phyloP scores from a whole-genome alignment of 2,888 invertebrate species.

The Argyra leucocephala region DNA sequence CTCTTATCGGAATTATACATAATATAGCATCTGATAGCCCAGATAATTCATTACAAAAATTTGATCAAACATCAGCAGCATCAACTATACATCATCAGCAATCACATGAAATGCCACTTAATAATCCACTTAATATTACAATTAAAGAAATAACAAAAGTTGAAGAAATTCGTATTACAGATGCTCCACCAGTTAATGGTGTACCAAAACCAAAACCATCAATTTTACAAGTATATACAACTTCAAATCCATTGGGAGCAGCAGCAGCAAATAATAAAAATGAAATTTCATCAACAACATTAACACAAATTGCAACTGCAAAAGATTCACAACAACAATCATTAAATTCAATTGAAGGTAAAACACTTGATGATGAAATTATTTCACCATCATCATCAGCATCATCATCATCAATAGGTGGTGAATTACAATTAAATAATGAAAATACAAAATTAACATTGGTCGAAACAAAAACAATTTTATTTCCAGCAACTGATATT shows the following conservation, averaged over 20 bases:
- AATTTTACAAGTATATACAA: neutral
- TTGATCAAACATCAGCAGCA: constrained; percentile 19
- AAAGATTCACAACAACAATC: neutral
- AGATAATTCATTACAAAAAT: constrained; percentile 8
- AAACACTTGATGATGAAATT: neutral
- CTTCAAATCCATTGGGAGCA: neutral
- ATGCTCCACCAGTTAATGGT: constrained; percentile 26
- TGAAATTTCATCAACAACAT: neutral
- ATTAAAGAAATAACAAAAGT: constrained; percentile 43
- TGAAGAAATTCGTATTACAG: constrained; percentile 40
- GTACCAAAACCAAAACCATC: constrained; percentile 17
- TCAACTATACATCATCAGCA: constrained; percentile 18
- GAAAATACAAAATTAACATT: constrained; percentile 1
- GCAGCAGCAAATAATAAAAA: neutral
- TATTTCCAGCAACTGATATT: neutral
- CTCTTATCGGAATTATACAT: neutral
- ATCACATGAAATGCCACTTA: constrained; percentile 21
- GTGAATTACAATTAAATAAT: neutral
- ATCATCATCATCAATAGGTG: neutral
- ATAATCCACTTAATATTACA: constrained; percentile 38
- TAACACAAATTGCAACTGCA: neutral
- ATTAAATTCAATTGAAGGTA: constrained; percentile 3
- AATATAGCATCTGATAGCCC: constrained; percentile 8
- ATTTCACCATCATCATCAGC: neutral
- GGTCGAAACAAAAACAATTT: neutral